These are phyloP conservation scores for Philereme vetulata DNA, from an alignment of 2,888 invertebrate genomes.

Conservation along the genomic window DNA sequence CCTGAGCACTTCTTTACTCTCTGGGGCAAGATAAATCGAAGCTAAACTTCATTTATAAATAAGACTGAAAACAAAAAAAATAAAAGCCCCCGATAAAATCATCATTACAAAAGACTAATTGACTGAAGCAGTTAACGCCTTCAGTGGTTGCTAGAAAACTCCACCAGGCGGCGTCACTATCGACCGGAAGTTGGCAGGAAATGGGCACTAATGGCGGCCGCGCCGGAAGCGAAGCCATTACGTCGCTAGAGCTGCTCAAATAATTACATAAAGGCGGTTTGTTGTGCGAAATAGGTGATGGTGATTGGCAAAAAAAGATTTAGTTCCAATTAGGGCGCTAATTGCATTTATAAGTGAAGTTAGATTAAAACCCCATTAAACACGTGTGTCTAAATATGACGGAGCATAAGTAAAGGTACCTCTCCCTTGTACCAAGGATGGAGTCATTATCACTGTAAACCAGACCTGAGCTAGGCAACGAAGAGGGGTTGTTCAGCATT, in stretches of 20 bases:
- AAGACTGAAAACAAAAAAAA: conserved; percentile 12
- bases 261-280: conserved; percentile 68
- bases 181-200: conserved; percentile 75
- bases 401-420: no score
- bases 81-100: conserved; percentile 43
- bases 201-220: conserved; percentile 80
- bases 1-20: no score
- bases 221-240: conserved; percentile 78
- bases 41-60: no score
- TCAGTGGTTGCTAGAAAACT: conserved; percentile 38
- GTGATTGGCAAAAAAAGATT: conserved; percentile 36
- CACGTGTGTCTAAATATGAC: not conserved
- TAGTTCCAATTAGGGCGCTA: conserved; percentile 6
- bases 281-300: conserved; percentile 49
- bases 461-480: no score
- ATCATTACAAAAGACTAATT: conserved; percentile 40
- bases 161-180: conserved; percentile 56
- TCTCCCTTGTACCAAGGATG: no score
- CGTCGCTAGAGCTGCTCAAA: conserved; percentile 75
- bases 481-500: no score
- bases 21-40: no score
- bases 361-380: conserved; percentile 12
- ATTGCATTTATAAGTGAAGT: not conserved
- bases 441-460: no score
- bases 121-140: conserved; percentile 35